A percentile compares a stretch with the other conserved stretches of the same genome.
phyloP scores from a whole-genome alignment of 2,113 vertebrate genomes.

The Colistium nudipinnis region DNA sequence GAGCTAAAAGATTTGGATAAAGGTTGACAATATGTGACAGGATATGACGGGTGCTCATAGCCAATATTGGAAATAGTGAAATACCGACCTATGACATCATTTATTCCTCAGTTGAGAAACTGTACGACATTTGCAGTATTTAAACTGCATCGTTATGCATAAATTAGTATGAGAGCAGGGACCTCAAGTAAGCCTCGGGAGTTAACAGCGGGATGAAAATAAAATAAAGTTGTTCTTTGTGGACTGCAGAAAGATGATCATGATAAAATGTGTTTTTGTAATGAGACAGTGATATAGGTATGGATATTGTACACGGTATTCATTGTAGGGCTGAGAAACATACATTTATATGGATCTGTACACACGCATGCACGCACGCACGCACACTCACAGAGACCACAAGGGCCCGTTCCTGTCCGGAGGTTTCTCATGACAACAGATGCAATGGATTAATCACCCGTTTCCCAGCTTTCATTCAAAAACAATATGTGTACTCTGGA shows the following conservation, averaged over 20 bases:
- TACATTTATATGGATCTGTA: too few species aligned
- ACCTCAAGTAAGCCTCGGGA: neutral
- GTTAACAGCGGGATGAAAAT: too few species aligned
- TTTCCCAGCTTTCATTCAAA: slow-evolving; percentile 64
- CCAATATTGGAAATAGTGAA: neutral
- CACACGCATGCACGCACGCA: neutral
- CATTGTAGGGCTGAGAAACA: slow-evolving; percentile 26
- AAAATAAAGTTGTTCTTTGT: too few species aligned
- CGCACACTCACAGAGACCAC: slow-evolving; percentile 19
- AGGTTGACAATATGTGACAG: neutral
- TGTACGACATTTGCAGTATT: slow-evolving; percentile 1
- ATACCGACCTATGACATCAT: neutral
- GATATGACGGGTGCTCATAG: neutral
- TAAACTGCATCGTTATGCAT: neutral
- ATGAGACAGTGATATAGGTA: slow-evolving; percentile 4
- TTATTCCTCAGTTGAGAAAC: neutral
- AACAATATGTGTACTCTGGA: slow-evolving; percentile 63
- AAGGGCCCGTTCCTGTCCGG: slow-evolving; percentile 35
- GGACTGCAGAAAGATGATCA: too few species aligned
- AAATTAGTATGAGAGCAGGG: neutral
- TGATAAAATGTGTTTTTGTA: neutral
- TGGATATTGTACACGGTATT: neutral
- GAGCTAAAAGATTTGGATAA: slow-evolving; percentile 3
- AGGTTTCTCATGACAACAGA: slow-evolving; percentile 69
- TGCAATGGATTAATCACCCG: slow-evolving; percentile 60